A percentile compares a stretch with the other conserved stretches of the same genome.
These are phyloP conservation scores for Vimba vimba DNA, from an alignment of 2,113 vertebrate genomes.

Conservation along the genomic window DNA sequence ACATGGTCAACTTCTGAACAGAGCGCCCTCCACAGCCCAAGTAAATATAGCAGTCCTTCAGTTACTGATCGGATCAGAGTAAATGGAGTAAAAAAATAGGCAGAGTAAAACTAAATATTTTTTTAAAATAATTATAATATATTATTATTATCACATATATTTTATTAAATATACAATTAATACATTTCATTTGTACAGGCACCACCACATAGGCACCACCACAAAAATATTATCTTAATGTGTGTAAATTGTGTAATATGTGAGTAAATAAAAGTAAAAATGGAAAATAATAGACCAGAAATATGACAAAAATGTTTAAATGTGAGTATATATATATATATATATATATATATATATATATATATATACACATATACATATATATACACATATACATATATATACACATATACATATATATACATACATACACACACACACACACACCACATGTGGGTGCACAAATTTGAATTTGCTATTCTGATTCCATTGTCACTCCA, in stretches of 20 bases:
- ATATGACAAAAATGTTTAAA: neutral
- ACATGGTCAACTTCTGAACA: neutral
- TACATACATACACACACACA: too few relatives aligned
- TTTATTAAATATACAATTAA: neutral
- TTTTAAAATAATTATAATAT: neutral
- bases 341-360: too few relatives aligned
- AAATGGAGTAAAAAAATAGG: neutral
- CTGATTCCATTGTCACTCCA: neutral
- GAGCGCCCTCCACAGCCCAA: constrained; percentile 4
- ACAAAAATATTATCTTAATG: neutral
- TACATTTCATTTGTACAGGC: neutral
- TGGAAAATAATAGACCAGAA: neutral
- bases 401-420: accelerated
- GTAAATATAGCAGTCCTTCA: neutral
- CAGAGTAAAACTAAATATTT: neutral
- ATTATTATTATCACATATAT: neutral
- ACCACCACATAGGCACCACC: neutral
- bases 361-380: too few relatives aligned
- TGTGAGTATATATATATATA: too few relatives aligned
- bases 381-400: too few relatives aligned
- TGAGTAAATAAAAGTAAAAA: neutral
- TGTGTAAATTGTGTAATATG: too few relatives aligned
- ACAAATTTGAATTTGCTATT: too few relatives aligned
- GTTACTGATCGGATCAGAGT: neutral
- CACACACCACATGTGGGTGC: too few relatives aligned